Percentiles rank a stretch among this genome's conserved stretches.
Evolutionary conservation across 2,113 vertebrate species (phyloP).

Genomic region (Epinephelus cyanopodus): DNA sequence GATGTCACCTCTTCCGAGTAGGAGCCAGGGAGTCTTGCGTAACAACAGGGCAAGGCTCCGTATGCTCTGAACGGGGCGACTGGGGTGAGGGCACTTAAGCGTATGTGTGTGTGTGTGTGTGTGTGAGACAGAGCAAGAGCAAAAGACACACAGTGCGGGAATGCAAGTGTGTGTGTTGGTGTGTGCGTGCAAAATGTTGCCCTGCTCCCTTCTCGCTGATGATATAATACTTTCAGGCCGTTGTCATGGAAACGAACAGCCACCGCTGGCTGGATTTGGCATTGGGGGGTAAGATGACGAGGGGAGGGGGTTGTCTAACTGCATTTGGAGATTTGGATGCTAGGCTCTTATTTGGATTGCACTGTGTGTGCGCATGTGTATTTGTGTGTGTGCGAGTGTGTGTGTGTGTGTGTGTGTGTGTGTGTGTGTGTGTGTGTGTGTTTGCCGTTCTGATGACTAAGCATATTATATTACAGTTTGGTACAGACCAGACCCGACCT

Average conservation of each 20-base stretch:
- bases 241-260: conserved; percentile 69
- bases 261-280: conserved; percentile 59
- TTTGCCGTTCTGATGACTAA: conserved; percentile 54
- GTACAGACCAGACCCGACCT: conserved; percentile 33
- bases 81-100: background rate
- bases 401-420: conserved; percentile 10
- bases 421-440: conserved; percentile 13
- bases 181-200: conserved; percentile 27
- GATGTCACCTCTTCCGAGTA: conserved; percentile 35
- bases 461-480: conserved; percentile 55
- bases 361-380: background rate
- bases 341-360: conserved; percentile 31
- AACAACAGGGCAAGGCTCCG: conserved; percentile 12
- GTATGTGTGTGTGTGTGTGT: conserved; percentile 24
- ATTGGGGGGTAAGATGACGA: conserved; percentile 30
- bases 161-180: background rate
- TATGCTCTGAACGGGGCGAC: conserved; percentile 9
- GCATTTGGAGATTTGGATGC: conserved; percentile 55
- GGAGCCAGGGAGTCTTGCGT: conserved; percentile 23
- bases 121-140: conserved; percentile 15
- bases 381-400: conserved; percentile 10
- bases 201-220: conserved; percentile 50
- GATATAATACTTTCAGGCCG: conserved; percentile 69
- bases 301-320: conserved; percentile 41
- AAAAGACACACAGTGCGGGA: conserved; percentile 5